phyloP scores from a whole-genome alignment of 2,888 invertebrate genomes.

The Monoplex corrugatus region DNA sequence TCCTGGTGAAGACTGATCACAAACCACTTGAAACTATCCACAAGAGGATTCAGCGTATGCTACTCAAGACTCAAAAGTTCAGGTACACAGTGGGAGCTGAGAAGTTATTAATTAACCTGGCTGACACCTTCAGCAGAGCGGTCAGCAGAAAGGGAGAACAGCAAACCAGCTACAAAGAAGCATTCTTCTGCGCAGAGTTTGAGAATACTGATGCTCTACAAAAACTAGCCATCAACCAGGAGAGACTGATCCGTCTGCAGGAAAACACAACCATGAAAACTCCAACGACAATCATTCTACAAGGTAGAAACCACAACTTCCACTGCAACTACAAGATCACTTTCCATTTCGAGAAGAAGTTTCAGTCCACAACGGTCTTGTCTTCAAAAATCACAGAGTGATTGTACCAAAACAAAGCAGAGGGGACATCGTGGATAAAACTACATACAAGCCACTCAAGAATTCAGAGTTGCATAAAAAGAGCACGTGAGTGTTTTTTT shows the following conservation, averaged over 20 bases:
- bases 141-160: neutral
- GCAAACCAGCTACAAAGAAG: conserved; percentile 16
- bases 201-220: neutral
- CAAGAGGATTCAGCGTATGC: conserved; percentile 3
- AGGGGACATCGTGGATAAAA: too few relatives aligned
- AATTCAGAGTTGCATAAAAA: too few relatives aligned
- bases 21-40: neutral
- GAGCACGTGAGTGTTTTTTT: too few relatives aligned
- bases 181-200: neutral
- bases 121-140: conserved; percentile 4
- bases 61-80: neutral
- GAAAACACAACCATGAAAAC: too few relatives aligned
- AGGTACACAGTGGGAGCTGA: conserved; percentile 1
- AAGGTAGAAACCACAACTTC: neutral
- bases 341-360: too few relatives aligned
- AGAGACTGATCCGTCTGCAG: neutral
- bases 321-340: too few relatives aligned
- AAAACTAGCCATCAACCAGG: neutral
- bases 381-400: too few relatives aligned
- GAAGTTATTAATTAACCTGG: conserved; percentile 17
- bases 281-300: too few relatives aligned
- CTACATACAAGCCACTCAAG: too few relatives aligned
- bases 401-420: too few relatives aligned
- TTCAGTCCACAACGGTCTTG: too few relatives aligned
- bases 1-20: neutral